Evolutionary conservation across 2,888 invertebrate species (phyloP), one percentile per base, ranked within the genome.

Genomic region (Hetaerina titia): DNA sequence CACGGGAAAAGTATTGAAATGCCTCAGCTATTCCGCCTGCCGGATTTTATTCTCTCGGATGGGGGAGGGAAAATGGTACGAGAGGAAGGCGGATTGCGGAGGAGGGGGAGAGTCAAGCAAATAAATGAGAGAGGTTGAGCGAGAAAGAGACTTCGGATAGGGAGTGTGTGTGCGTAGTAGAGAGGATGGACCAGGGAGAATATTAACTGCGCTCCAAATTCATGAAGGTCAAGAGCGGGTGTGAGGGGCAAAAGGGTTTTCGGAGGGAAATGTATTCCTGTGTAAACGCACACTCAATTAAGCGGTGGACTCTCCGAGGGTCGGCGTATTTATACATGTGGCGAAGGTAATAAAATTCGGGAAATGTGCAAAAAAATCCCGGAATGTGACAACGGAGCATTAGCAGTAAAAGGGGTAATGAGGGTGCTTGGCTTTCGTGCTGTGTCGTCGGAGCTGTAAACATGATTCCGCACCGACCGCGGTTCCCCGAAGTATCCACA

Each of bases 351-450:
- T 81, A 81, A 81, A 81, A 81, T 81, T 81, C 31, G 81, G 13
- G 81, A 81, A 81, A 81, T 81, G 81, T 31, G 31, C 81, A 81
- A 81, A 81, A 60, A 81, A 81, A 81, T 31, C 22, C 31, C 19
- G 81, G 81, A 81, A 81, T 81, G 81, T 81, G 81, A 81, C 81
- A 81, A 81, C 81, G 81, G 81, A 31, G 81, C n/a, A 81, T 13
- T 81, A 81, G 31, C 81, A 81, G 81, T 81, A 31, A 81, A 81
- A 81, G 31, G 31, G 31, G 81, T 81, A 81, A 81, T 81, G 81
- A 81, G 81, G 31, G 81, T 81, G 81, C 81, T 81, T 81, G 81
- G 31, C 9, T 81, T 81, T 81, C 25, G 81, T 31, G 81, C 81
- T 31, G 31, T 13, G 81, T 25, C 31, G 81, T 11, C 25, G 7